phyloP scores from a whole-genome alignment of 2,888 invertebrate species.

The Odontocolon sp. region DNA sequence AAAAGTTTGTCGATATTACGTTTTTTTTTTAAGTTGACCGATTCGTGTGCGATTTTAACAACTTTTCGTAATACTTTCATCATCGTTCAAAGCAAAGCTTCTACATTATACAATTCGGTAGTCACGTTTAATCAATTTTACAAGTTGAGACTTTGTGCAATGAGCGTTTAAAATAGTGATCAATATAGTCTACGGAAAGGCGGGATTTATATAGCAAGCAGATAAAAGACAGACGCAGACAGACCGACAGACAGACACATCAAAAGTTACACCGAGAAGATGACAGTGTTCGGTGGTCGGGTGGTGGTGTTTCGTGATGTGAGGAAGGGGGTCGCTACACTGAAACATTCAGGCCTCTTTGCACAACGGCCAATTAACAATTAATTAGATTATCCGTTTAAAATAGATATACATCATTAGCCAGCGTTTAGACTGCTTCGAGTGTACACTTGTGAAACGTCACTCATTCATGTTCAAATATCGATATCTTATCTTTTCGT shows the following conservation, averaged over 20 bases:
- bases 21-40: conserved; percentile 12
- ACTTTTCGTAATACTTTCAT: background rate
- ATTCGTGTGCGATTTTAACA: background rate
- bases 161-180: conserved; percentile 33
- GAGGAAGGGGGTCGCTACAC: conserved; percentile 79
- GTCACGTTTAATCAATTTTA: conserved; percentile 25
- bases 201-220: conserved; percentile 52
- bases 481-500: conserved; percentile 28
- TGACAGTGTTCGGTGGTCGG: conserved; percentile 78
- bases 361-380: conserved; percentile 74
- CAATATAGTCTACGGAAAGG: conserved; percentile 42
- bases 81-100: conserved; percentile 11
- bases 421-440: conserved; percentile 54
- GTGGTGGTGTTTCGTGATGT: conserved; percentile 76
- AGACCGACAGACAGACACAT: conserved; percentile 72
- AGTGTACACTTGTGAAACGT: conserved; percentile 34
- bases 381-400: conserved; percentile 69
- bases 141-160: conserved; percentile 38
- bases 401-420: conserved; percentile 51
- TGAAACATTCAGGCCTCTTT: conserved; percentile 78
- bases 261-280: conserved; percentile 76
- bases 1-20: background rate
- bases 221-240: conserved; percentile 67
- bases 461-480: conserved; percentile 11
- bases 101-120: conserved; percentile 31